Base-by-base conservation (phyloP, 1,140 invertebrate genomes). In the Pteromalus puparum region DNA sequence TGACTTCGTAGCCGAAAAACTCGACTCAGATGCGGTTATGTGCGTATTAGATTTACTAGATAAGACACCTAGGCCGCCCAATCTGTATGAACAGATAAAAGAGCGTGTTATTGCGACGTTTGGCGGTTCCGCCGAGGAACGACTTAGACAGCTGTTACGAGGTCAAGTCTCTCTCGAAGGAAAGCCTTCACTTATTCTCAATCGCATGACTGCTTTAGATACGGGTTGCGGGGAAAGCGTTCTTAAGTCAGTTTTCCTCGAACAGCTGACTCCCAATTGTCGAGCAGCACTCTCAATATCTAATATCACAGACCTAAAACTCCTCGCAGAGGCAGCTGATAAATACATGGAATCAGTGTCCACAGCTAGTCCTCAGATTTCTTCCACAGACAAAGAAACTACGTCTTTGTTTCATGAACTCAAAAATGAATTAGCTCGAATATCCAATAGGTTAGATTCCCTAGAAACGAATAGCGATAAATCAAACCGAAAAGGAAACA, bases 161-260 rank as follows among this genome's bases (percentile, higher is more conserved):
- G 24, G 10, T 24, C 42, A 77, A n/a, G 75, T 77, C 30, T 42
- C n/a, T 5, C 21, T 42, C 21, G 5, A 46, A 1, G 42, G 75
- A 77, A 77, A 77, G 38, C 75, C 75, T 1, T 77, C 42, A 0
- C 24, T 77, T 10, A 77, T 77, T 6, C 26, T 77, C 10, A 77
- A n/a, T 26, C 10, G 75, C 18, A 38, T 48, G 42, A 13, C 12
- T 10, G 75, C 75, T 10, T 77, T 77, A n/a, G 42, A 77, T 6
- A 48, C 30, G 0, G 42, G 1, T 4, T 77, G 75, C n/a, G 42
- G 42, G 18, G 75, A 77, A 4, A 42, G 38, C 13, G 15, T 77
- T 7, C 12, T 77, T 2, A 34, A 26, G 9, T 34, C 26, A 24
- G 24, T 77, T 4, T 77, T 77, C 24, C 9, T 77, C 24, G 75